A percentile compares a stretch with the other conserved stretches of the same genome.
Evolutionary conservation across 2,797 vertebrate genomes (phyloP).

Genomic region (Sus cebifrons): DNA sequence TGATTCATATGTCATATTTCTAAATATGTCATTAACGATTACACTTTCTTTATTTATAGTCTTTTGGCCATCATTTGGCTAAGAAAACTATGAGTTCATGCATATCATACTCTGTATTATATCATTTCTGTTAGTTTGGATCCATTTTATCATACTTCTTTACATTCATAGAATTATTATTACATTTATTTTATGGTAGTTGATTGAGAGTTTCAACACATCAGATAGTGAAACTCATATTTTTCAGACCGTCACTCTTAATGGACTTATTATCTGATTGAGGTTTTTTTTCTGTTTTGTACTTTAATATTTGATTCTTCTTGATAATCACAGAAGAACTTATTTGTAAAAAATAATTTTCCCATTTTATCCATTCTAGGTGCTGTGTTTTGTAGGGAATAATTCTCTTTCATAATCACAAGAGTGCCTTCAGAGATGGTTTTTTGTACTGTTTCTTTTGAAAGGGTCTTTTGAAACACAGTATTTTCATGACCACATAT

Average conservation of each 20-base stretch:
- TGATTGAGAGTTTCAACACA: conserved; percentile 14
- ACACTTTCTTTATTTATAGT: background rate
- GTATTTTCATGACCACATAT: conserved; percentile 74
- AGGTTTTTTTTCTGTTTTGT: conserved; percentile 5
- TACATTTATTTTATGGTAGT: conserved; percentile 51
- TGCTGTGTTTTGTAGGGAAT: conserved; percentile 52
- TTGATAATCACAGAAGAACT: conserved; percentile 52
- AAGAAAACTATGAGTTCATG: background rate
- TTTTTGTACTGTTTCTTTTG: conserved; percentile 68
- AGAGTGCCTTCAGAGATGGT: conserved; percentile 51
- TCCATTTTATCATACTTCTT: background rate
- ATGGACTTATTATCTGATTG: conserved; percentile 67
- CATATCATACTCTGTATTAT: background rate
- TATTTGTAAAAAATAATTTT: conserved; percentile 67
- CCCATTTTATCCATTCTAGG: background rate
- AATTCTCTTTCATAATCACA: conserved; percentile 70
- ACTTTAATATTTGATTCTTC: conserved; percentile 71
- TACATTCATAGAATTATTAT: conserved; percentile 47
- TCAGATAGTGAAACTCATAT: conserved; percentile 54
- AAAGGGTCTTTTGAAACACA: conserved; percentile 74
- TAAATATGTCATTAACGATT: background rate
- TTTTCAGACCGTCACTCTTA: conserved; percentile 60
- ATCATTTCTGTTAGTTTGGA: conserved; percentile 32
- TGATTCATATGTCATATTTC: background rate
- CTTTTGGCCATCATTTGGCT: background rate